phyloP scores from a whole-genome alignment of 1,140 invertebrate species.

The Brachionus koreanus region DNA sequence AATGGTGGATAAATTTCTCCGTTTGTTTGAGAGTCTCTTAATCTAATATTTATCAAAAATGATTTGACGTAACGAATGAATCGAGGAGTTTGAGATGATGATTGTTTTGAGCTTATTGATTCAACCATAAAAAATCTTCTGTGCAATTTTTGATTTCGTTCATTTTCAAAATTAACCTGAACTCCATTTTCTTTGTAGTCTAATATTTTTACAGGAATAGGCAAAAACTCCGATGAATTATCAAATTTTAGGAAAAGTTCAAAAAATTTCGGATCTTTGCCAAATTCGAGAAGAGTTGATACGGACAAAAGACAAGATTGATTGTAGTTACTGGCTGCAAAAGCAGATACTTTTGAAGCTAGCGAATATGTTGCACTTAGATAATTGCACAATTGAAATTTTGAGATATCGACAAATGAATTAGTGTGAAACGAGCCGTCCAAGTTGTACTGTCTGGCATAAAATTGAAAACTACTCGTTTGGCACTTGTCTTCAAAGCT shows the following conservation, averaged over 20 bases:
- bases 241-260: slow-evolving; percentile 61
- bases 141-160: slow-evolving; percentile 64
- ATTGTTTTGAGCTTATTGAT: slow-evolving; percentile 56
- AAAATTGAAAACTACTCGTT: slow-evolving; percentile 59
- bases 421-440: slow-evolving; percentile 49
- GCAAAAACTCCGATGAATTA: slow-evolving; percentile 58
- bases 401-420: slow-evolving; percentile 46
- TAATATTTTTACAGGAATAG: slow-evolving; percentile 62
- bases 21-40: slow-evolving; percentile 51
- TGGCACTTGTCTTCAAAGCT: slow-evolving; percentile 50
- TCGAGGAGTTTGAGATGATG: slow-evolving; percentile 42
- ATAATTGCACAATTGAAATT: slow-evolving; percentile 51
- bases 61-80: slow-evolving; percentile 56
- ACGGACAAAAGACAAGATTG: slow-evolving; percentile 59
- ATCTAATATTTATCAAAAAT: slow-evolving; percentile 45
- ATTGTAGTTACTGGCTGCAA: slow-evolving; percentile 59
- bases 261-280: slow-evolving; percentile 59
- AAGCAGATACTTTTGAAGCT: slow-evolving; percentile 60
- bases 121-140: slow-evolving; percentile 66
- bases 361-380: slow-evolving; percentile 54
- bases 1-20: slow-evolving; percentile 65
- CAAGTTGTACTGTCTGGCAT: slow-evolving; percentile 48
- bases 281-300: slow-evolving; percentile 58
- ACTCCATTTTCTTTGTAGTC: slow-evolving; percentile 50
- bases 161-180: slow-evolving; percentile 48